A percentile compares a stretch with the other conserved stretches of the same genome.
Evolutionary conservation across 2,888 invertebrate species (phyloP).

Genomic region (Erynnis tages): DNA sequence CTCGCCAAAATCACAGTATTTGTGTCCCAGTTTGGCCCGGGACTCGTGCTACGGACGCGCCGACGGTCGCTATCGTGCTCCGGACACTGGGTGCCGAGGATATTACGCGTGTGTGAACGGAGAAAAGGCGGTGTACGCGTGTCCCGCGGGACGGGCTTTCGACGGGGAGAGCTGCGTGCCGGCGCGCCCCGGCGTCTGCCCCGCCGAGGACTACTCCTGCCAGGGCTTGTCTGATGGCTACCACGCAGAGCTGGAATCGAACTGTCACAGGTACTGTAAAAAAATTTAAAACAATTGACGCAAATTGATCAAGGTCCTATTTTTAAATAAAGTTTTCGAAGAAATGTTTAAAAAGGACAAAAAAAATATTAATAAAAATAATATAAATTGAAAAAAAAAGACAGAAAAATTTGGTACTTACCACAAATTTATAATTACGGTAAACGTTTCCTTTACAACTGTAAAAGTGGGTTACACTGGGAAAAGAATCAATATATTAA

Average conservation of each 20-base stretch:
- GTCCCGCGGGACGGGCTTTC: conserved; percentile 74
- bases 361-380: no score
- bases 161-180: conserved; percentile 80
- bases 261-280: conserved; percentile 71
- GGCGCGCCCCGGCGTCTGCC: conserved; percentile 55
- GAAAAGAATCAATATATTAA: no score
- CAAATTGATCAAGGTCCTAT: no score
- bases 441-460: no score
- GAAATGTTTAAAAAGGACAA: no score
- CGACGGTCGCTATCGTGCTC: conserved; percentile 79
- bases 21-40: conserved; percentile 72
- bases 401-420: no score
- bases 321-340: no score
- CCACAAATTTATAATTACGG: no score
- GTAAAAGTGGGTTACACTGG: no score
- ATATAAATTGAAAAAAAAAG: no score
- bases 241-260: conserved; percentile 77
- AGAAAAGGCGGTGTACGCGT: conserved; percentile 81
- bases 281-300: not conserved
- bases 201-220: conserved; percentile 69
- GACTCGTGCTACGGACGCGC: conserved; percentile 76
- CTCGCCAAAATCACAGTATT: conserved; percentile 51
- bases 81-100: conserved; percentile 78
- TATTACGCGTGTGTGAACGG: conserved; percentile 82
- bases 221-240: conserved; percentile 77